Conservation (phyloP, 2,888 invertebrate species). For the Linyphia triangularis region DNA sequence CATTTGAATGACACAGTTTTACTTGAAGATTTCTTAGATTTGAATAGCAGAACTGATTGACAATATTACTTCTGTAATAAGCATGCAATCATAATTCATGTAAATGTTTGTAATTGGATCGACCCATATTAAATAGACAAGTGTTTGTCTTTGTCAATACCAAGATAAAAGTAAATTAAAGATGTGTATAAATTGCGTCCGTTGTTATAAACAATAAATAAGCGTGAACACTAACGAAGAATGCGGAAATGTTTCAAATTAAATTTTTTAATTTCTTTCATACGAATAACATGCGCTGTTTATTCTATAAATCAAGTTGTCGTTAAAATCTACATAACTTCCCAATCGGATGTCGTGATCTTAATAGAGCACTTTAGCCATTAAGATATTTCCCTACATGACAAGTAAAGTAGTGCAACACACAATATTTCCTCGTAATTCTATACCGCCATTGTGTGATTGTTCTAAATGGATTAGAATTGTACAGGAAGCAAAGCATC, state of each 20-base stretch:
- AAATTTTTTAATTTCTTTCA: not conserved
- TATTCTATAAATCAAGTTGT: too few relatives aligned
- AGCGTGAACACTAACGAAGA: not conserved
- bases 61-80: not conserved
- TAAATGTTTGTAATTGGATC: constrained; percentile 3
- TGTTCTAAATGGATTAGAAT: constrained; percentile 4
- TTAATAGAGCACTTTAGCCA: not conserved
- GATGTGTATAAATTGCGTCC: too few relatives aligned
- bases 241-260: not conserved
- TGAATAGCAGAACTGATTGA: not conserved
- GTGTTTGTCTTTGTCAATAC: not conserved
- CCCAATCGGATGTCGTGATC: not conserved
- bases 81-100: constrained; percentile 3
- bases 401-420: not conserved
- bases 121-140: not conserved
- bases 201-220: not conserved
- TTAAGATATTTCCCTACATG: not conserved
- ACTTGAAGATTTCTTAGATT: not conserved
- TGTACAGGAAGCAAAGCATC: not conserved
- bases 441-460: not conserved
- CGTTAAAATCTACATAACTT: too few relatives aligned
- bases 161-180: too few relatives aligned
- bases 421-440: not conserved
- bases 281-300: too few relatives aligned
- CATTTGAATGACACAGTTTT: not conserved